These are phyloP conservation scores for Arenaria interpres DNA, from an alignment of 2,113 vertebrate genomes.

Conservation along the genomic window DNA sequence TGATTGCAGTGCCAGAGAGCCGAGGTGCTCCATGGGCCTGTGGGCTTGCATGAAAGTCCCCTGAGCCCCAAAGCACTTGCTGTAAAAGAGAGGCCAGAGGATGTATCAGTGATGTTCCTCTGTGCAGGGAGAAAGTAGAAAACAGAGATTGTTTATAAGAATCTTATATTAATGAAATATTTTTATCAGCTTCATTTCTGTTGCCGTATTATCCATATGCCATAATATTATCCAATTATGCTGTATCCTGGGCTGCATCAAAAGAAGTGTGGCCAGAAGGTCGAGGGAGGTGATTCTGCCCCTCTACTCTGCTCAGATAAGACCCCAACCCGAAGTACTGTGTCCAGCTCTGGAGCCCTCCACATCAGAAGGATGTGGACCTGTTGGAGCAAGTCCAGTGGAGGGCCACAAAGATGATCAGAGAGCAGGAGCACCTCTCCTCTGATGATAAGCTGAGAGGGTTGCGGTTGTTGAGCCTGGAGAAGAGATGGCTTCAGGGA, in stretches of 20 bases:
- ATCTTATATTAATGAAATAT: neutral
- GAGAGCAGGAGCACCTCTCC: neutral
- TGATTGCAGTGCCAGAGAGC: neutral
- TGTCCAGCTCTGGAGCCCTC: neutral
- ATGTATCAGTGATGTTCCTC: neutral
- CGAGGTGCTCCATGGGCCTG: neutral
- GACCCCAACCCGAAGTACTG: neutral
- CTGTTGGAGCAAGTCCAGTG: neutral
- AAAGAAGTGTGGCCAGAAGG: neutral
- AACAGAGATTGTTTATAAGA: neutral
- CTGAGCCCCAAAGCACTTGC: neutral
- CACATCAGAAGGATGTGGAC: neutral
- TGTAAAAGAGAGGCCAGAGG: neutral
- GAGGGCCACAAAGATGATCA: neutral
- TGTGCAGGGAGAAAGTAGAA: neutral
- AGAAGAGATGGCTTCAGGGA: neutral
- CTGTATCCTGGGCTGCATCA: neutral
- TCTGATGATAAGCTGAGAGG: neutral
- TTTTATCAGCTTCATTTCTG: neutral
- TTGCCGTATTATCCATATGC: neutral
- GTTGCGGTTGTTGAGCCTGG: neutral
- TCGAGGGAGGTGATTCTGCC: neutral
- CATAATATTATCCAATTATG: neutral
- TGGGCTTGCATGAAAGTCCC: neutral
- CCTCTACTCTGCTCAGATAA: neutral